A percentile compares a stretch with the other conserved stretches of the same genome.
These are phyloP conservation scores for Burhinus oedicnemus DNA, from an alignment of 2,113 vertebrate species.

Conservation along the genomic window DNA sequence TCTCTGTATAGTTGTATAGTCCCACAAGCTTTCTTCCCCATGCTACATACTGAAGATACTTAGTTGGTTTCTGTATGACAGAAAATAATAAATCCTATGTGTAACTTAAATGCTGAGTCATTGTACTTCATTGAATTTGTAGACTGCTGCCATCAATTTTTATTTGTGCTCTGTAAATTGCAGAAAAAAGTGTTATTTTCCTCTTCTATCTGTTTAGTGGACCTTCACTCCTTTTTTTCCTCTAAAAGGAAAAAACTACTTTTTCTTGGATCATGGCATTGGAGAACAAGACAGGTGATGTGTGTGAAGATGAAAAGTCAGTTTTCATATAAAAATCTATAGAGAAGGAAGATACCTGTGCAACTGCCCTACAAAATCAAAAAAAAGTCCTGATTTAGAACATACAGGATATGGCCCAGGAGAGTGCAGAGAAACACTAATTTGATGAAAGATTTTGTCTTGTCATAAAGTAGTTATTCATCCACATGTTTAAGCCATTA, in stretches of 20 bases:
- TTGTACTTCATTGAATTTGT: conserved; percentile 21
- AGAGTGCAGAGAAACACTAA: not conserved
- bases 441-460: not conserved
- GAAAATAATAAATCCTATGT: conserved; percentile 52
- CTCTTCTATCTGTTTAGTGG: not conserved
- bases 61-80: conserved; percentile 40
- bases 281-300: not conserved
- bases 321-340: not conserved
- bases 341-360: not conserved
- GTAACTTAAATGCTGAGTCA: conserved; percentile 28
- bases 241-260: not conserved
- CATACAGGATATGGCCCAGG: not conserved
- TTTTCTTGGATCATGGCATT: not conserved
- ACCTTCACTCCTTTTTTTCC: not conserved
- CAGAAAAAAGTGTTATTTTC: not conserved
- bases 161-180: not conserved
- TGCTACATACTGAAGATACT: conserved; percentile 15
- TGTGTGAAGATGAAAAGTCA: not conserved
- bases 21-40: not conserved
- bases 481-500: not conserved
- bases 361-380: not conserved
- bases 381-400: not conserved
- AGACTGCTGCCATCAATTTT: not conserved
- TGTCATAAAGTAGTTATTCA: not conserved
- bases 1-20: conserved; percentile 6